phyloP scores from a whole-genome alignment of 2,113 vertebrate species.

The Rhabdomys dilectus region DNA sequence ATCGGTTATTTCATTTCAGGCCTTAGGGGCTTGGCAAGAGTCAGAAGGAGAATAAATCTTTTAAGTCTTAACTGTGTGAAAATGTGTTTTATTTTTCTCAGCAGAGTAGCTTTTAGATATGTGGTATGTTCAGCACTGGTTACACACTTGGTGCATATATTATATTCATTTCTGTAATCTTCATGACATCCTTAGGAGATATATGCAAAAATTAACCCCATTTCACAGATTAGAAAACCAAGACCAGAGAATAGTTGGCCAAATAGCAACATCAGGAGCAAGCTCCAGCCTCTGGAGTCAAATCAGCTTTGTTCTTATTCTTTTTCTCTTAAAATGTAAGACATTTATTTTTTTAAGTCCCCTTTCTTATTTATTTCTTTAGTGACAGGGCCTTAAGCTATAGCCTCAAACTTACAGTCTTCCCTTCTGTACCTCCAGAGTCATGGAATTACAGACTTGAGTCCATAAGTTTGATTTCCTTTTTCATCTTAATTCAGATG shows the following conservation, averaged over 20 bases:
- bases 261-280: not conserved
- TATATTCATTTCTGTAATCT: constrained; percentile 18
- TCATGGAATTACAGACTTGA: not conserved
- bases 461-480: not conserved
- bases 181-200: not conserved
- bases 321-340: not conserved
- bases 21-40: not conserved
- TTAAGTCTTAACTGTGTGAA: constrained; percentile 4
- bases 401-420: not conserved
- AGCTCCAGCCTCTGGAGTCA: not conserved
- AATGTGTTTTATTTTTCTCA: constrained; percentile 38
- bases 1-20: constrained; percentile 30
- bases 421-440: not conserved
- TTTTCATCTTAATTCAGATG: constrained; percentile 28
- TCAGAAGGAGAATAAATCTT: not conserved
- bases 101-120: constrained; percentile 11
- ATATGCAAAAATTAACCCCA: not conserved
- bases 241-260: not conserved
- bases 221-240: constrained; percentile 33
- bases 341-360: not conserved
- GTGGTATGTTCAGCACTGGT: not conserved
- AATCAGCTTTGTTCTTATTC: not conserved
- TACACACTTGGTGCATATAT: not conserved
- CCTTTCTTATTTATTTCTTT: not conserved
- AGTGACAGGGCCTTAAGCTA: not conserved